Percentiles rank a stretch among this genome's conserved stretches.
phyloP scores from a whole-genome alignment of 2,888 invertebrate genomes.

The Aphrophora alni region DNA sequence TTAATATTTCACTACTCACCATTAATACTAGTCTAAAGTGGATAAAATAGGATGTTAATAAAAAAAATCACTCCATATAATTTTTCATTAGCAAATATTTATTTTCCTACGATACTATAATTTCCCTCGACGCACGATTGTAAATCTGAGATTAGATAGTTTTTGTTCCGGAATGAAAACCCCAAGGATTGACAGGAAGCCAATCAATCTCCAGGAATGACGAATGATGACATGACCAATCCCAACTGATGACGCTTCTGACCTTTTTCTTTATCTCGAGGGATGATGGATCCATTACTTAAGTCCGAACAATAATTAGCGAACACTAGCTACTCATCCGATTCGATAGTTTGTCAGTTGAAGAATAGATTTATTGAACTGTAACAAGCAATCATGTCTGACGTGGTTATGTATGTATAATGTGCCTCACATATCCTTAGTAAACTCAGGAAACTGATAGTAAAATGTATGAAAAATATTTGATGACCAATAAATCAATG shows the following conservation, averaged over 20 bases:
- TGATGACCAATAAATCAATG: too few relatives aligned
- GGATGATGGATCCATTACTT: constrained; percentile 39
- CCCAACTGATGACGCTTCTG: constrained; percentile 5
- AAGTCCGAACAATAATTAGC: constrained; percentile 37
- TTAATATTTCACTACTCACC: too few relatives aligned
- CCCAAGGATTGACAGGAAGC: background rate
- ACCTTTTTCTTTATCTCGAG: constrained; percentile 19
- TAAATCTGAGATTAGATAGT: background rate
- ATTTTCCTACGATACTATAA: background rate
- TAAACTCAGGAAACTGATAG: too few relatives aligned
- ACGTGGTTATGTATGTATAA: too few relatives aligned
- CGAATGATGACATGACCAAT: constrained; percentile 2
- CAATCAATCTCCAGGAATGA: constrained; percentile 6
- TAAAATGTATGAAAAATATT: too few relatives aligned
- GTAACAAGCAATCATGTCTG: too few relatives aligned
- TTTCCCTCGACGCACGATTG: background rate
- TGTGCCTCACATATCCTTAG: too few relatives aligned
- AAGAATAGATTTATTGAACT: too few relatives aligned
- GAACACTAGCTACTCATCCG: background rate
- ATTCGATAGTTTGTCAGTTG: background rate
- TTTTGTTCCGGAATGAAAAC: background rate
- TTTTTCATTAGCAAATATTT: too few relatives aligned
- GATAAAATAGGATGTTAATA: too few relatives aligned
- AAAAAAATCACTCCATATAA: too few relatives aligned
- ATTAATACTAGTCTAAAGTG: too few relatives aligned